These are phyloP conservation scores for Tenualosa thibaudeaui DNA, from an alignment of 2,797 vertebrate genomes.

Conservation along the genomic window DNA sequence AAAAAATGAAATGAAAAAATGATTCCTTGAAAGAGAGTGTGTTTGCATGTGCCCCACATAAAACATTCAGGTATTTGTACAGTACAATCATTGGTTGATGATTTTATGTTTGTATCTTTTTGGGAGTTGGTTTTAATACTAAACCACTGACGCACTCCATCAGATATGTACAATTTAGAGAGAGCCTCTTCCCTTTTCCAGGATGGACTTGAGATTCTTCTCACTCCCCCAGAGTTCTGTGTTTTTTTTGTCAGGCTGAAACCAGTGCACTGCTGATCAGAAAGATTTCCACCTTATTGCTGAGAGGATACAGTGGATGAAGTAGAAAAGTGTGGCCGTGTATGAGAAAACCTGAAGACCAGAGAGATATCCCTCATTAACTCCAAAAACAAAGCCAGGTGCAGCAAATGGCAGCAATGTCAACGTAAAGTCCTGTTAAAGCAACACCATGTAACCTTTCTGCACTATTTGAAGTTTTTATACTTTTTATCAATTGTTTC, in stretches of 20 bases:
- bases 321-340: conserved; percentile 67
- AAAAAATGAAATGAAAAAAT: no score
- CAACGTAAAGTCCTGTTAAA: no score
- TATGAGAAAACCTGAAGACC: conserved; percentile 70
- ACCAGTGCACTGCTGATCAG: conserved; percentile 47
- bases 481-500: no score
- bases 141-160: not conserved
- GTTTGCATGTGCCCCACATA: not conserved
- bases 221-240: not conserved
- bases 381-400: not conserved
- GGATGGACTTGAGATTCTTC: not conserved
- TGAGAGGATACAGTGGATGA: conserved; percentile 73
- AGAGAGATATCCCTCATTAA: not conserved
- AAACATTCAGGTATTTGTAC: not conserved
- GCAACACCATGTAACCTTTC: no score
- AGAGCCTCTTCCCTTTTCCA: not conserved
- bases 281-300: conserved; percentile 73
- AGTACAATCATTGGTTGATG: not conserved
- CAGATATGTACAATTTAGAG: not conserved
- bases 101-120: not conserved
- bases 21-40: not conserved
- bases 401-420: not conserved
- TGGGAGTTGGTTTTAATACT: not conserved
- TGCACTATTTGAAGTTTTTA: no score
- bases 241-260: not conserved